Evolutionary conservation across 2,888 invertebrate species (phyloP).

Genomic region (Trachelus troglodyta): DNA sequence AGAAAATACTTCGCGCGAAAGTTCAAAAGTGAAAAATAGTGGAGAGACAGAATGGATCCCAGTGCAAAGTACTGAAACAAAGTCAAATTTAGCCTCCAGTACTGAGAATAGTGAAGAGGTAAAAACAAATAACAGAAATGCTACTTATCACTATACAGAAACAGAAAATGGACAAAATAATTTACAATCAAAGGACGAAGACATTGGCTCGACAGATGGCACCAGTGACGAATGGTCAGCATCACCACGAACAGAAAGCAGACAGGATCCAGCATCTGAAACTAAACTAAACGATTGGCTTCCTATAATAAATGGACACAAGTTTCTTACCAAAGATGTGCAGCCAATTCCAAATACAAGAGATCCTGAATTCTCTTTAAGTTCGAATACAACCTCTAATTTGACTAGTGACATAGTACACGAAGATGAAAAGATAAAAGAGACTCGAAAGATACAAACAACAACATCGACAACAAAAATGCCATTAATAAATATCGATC

Average conservation of each 20-base stretch:
- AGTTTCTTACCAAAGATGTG: background rate
- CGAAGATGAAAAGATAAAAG: constrained; percentile 7
- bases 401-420: background rate
- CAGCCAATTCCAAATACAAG: background rate
- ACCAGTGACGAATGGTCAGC: background rate
- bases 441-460: constrained; percentile 7
- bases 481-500: background rate
- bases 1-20: constrained; percentile 4
- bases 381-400: background rate
- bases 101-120: background rate
- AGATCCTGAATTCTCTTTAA: background rate
- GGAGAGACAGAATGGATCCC: background rate
- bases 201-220: background rate
- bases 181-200: background rate
- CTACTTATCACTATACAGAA: background rate
- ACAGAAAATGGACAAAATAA: background rate
- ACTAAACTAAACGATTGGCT: background rate
- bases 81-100: constrained; percentile 1
- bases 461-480: constrained; percentile 3
- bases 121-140: background rate
- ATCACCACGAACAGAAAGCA: background rate
- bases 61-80: constrained; percentile 3
- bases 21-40: background rate
- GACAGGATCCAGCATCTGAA: background rate
- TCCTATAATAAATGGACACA: background rate